Evolutionary conservation across 2,113 vertebrate genomes (phyloP), one percentile per base, ranked within the genome.

Genomic region (Menidia beryllina): DNA sequence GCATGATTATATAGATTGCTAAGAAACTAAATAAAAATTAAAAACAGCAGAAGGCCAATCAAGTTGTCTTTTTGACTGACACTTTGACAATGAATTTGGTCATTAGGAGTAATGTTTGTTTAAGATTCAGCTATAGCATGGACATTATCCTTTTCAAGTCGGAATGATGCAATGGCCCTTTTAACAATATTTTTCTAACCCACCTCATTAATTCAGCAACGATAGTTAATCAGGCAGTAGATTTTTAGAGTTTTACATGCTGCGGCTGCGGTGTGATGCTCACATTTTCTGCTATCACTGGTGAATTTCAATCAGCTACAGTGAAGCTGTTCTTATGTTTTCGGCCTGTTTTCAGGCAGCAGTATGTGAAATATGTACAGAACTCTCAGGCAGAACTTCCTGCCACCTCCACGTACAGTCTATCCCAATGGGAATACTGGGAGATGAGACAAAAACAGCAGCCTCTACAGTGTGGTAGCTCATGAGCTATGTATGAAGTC

Each of bases 191-290:
- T 82, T 82, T 77, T 81, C n/a, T 55, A 74, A 52, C 76, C 83
- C 65, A 68, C 59, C 78, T 89, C 75, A 84, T 78, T 86, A 79
- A 86, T 88, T 83, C 78, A 74, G 74, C 72, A 78, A 77, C 61
- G 47, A 62, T 60, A 80, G 75, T 86, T 88, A 90, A 90, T 88
- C 84, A 90, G 86, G 81, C 74, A 57, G 81, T 81, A 71, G 66
- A 84, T 86, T 82, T 88, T 86, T 69, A 63, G 72, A 83, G 73
- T 76, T 55, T 78, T 81, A 77, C 72, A 60, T 72, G 68, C 79
- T 68, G 79, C 82, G n/a, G n/a, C n/a, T 78, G 86, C 81, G 64
- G 77, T 56, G 60, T 76, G 69, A 69, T 53, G 56, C 77, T 76
- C 82, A 77, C 63, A 81, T 84, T 72, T 86, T 81, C 78, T 71